These are phyloP conservation scores for Chaetophractus vellerosus DNA, from an alignment of 2,797 vertebrate species.

Conservation along the genomic window DNA sequence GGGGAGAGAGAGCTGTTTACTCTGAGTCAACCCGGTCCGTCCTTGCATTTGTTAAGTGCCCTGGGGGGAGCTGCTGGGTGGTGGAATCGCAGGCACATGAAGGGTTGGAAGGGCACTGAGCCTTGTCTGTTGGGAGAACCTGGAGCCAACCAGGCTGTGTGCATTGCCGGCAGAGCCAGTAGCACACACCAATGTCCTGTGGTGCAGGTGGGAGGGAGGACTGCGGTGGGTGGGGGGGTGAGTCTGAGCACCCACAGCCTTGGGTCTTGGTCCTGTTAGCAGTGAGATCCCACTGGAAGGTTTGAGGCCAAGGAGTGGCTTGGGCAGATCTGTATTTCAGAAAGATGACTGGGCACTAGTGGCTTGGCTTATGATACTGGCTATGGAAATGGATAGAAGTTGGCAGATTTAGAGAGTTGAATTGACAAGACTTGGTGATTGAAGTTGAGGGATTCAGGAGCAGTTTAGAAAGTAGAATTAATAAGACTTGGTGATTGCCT, in stretches of 20 bases:
- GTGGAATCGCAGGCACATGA: neutral
- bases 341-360: neutral
- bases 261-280: neutral
- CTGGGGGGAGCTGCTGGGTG: neutral
- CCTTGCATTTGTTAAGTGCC: neutral
- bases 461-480: neutral
- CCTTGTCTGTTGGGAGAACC: neutral
- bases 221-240: neutral
- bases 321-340: neutral
- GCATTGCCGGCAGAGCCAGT: neutral
- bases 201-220: neutral
- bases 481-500: neutral
- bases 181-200: neutral
- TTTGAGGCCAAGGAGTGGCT: neutral
- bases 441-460: neutral
- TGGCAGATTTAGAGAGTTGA: neutral
- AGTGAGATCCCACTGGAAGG: rapidly evolving
- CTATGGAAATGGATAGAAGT: neutral
- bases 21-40: rapidly evolving
- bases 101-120: neutral
- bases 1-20: no score
- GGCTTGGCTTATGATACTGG: neutral
- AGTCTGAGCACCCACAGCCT: neutral
- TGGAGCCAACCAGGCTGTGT: neutral
- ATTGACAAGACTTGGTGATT: neutral